Percentiles rank a stretch among this genome's conserved stretches.
Conservation (phyloP, 2,113 vertebrate species). For the Aegypius monachus region DNA sequence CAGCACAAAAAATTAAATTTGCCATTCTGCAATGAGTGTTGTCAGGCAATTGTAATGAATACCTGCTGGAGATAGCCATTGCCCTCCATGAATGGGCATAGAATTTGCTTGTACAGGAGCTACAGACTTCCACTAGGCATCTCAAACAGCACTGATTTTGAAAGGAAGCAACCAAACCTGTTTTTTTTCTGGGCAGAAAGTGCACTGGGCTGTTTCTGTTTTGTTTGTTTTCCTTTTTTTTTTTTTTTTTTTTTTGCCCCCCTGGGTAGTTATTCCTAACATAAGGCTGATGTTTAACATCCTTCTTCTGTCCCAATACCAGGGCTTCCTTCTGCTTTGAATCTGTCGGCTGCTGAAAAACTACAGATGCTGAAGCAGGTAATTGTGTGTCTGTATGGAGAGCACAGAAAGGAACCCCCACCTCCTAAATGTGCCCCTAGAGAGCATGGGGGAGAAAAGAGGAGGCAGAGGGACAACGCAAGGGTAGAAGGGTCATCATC, state of each 20-base stretch:
- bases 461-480: not conserved
- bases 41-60: not conserved
- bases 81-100: not conserved
- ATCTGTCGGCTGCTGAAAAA: not conserved
- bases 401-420: rapidly evolving
- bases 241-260: too few relatives aligned
- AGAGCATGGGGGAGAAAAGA: not conserved
- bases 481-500: not conserved
- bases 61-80: not conserved
- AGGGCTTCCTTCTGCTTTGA: not conserved
- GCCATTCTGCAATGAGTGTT: not conserved
- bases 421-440: not conserved
- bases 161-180: not conserved
- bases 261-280: not conserved
- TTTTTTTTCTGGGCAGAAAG: not conserved
- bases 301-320: not conserved
- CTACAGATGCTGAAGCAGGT: not conserved
- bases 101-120: not conserved
- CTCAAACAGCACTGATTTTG: not conserved
- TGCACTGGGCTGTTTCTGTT: not conserved
- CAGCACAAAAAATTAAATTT: not conserved
- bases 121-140: not conserved
- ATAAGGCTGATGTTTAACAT: not conserved
- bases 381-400: not conserved
- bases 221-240: not conserved